Evolutionary conservation across 2,797 vertebrate species (phyloP).

Genomic region (Denticeps clupeoides): DNA sequence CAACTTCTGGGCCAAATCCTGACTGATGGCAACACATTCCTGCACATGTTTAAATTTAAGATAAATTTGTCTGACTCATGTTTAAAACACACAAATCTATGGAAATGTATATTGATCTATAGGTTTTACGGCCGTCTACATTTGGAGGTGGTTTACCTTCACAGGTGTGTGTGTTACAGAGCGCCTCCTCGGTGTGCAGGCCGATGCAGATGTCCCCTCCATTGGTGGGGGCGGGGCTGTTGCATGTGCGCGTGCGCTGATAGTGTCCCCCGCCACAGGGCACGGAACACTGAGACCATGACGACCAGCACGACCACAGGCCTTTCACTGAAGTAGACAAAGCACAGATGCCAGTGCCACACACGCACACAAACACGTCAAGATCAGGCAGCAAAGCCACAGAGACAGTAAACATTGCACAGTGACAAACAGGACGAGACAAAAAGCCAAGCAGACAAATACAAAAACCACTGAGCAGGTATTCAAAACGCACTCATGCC

Average conservation of each 20-base stretch:
- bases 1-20: too few species aligned
- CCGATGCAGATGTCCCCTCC: constrained; percentile 95
- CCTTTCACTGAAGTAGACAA: constrained; percentile 69
- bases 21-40: too few species aligned
- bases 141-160: constrained; percentile 64
- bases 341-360: constrained; percentile 25
- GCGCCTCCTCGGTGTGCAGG: constrained; percentile 91
- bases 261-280: constrained; percentile 93
- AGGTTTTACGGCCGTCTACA: not conserved
- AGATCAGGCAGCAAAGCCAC: not conserved
- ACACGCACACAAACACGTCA: constrained; percentile 12
- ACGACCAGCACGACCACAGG: constrained; percentile 93
- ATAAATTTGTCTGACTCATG: too few species aligned
- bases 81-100: too few species aligned
- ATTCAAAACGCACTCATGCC: too few species aligned
- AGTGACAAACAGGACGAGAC: constrained; percentile 26
- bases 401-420: constrained; percentile 1
- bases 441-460: constrained; percentile 21
- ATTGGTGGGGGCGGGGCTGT: constrained; percentile 66
- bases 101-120: too few species aligned
- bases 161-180: constrained; percentile 88
- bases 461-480: too few species aligned
- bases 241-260: constrained; percentile 88
- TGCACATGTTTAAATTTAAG: too few species aligned
- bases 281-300: constrained; percentile 90